Evolutionary conservation across 1,140 invertebrate genomes (phyloP).

Genomic region (Chrysopa pallens): DNA sequence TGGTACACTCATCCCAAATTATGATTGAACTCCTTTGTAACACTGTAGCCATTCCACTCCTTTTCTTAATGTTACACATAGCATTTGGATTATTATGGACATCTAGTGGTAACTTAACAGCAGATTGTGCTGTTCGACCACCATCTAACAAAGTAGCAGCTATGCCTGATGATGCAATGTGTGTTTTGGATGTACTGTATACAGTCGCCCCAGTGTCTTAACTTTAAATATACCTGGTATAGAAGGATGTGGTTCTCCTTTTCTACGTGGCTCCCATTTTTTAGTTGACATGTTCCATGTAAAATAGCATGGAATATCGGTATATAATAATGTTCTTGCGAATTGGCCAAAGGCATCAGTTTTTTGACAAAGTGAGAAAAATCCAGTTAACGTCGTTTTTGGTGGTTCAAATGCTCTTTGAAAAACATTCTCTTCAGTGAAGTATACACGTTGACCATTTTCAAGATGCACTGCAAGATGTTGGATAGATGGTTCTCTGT

Average conservation of each 20-base stretch:
- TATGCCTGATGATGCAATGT: constrained; percentile 25
- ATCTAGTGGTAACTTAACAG: constrained; percentile 18
- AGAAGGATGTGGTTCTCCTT: constrained; percentile 9
- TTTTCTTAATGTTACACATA: constrained; percentile 11
- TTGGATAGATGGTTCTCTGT: too few species aligned
- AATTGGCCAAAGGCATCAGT: constrained; percentile 7
- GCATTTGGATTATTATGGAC: constrained; percentile 6
- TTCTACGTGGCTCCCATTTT: constrained; percentile 8
- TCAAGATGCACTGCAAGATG: constrained; percentile 2
- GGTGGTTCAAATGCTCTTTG: not conserved
- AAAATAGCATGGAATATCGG: constrained; percentile 10
- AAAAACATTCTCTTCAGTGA: too few species aligned
- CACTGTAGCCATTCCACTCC: constrained; percentile 9
- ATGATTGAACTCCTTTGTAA: constrained; percentile 16
- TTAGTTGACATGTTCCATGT: constrained; percentile 10
- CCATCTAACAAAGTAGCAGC: constrained; percentile 23
- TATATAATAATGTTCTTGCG: constrained; percentile 6
- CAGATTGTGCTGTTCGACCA: constrained; percentile 21
- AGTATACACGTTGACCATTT: constrained; percentile 7
- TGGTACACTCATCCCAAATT: constrained; percentile 22
- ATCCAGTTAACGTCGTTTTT: constrained; percentile 12
- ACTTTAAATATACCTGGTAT: constrained; percentile 6
- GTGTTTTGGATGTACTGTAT: constrained; percentile 20
- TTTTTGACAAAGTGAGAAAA: constrained; percentile 10
- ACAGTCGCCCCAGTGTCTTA: constrained; percentile 14